Evolutionary conservation across 1,140 invertebrate species (phyloP).

Genomic region (Chymomyza costata): DNA sequence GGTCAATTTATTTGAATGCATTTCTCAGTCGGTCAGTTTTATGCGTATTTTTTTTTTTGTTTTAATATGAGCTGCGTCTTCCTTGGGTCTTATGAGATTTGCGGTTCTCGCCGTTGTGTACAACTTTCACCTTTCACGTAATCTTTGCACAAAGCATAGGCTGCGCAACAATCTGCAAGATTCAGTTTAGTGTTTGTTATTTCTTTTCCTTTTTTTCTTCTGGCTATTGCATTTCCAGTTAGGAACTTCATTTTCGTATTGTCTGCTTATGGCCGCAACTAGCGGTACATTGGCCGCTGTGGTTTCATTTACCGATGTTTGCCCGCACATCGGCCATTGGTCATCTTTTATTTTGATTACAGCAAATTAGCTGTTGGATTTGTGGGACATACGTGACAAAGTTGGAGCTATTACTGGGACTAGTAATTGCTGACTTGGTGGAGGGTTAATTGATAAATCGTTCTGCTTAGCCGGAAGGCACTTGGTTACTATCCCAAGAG

Average conservation of each 20-base stretch:
- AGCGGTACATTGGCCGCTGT: conserved; percentile 60
- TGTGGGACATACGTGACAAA: no score
- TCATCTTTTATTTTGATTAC: no score
- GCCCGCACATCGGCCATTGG: no score
- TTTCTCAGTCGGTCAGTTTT: neutral
- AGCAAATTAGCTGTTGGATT: no score
- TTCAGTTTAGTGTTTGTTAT: conserved; percentile 61
- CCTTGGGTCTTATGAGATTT: conserved; percentile 29
- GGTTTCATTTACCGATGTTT: conserved; percentile 29
- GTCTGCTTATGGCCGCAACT: conserved; percentile 58
- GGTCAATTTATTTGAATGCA: no score
- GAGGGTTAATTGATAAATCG: no score
- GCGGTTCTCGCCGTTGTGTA: conserved; percentile 55
- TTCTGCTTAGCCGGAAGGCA: no score
- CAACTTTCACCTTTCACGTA: conserved; percentile 73
- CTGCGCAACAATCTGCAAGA: conserved; percentile 31
- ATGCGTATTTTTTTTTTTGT: neutral
- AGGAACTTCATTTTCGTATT: conserved; percentile 40
- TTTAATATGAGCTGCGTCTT: neutral
- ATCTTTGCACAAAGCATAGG: conserved; percentile 28
- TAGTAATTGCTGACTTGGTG: no score
- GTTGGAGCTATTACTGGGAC: no score
- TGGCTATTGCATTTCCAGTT: conserved; percentile 31
- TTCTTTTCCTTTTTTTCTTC: no score
- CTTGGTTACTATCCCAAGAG: no score